These are phyloP conservation scores for Galendromus occidentalis DNA, from an alignment of 1,140 invertebrate species.

Conservation along the genomic window DNA sequence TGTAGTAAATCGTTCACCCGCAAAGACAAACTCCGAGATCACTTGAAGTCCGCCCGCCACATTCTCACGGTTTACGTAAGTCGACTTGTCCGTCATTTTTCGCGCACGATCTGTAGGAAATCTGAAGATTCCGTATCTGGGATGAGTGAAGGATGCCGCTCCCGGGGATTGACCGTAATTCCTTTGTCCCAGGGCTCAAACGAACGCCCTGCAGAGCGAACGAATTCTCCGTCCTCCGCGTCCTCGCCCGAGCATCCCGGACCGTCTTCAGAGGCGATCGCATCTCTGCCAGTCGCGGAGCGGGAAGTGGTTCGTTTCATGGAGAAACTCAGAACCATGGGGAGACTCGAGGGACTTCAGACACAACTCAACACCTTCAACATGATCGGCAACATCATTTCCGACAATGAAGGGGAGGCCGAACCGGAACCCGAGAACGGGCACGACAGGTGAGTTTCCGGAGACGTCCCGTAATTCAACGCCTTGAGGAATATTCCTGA, in stretches of 20 bases:
- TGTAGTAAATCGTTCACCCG: constrained; percentile 4
- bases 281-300: not conserved
- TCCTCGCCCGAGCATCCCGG: constrained; percentile 1
- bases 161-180: too few relatives aligned
- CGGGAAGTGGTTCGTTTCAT: constrained; percentile 1
- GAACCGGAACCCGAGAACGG: not conserved
- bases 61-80: constrained; percentile 8
- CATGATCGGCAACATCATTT: not conserved
- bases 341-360: not conserved
- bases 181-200: not conserved
- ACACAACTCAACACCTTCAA: not conserved
- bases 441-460: not conserved
- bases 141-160: too few relatives aligned
- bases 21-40: constrained; percentile 8
- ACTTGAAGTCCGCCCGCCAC: constrained; percentile 3
- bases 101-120: too few relatives aligned
- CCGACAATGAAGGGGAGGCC: not conserved
- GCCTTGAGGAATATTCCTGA: too few relatives aligned
- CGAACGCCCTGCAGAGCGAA: not conserved
- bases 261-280: not conserved
- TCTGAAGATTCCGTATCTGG: too few relatives aligned
- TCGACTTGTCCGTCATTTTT: too few relatives aligned
- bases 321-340: constrained; percentile 5
- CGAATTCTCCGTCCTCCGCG: not conserved
- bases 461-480: too few relatives aligned